Evolutionary conservation across 2,888 invertebrate species (phyloP).

Genomic region (Fabriciana adippe): DNA sequence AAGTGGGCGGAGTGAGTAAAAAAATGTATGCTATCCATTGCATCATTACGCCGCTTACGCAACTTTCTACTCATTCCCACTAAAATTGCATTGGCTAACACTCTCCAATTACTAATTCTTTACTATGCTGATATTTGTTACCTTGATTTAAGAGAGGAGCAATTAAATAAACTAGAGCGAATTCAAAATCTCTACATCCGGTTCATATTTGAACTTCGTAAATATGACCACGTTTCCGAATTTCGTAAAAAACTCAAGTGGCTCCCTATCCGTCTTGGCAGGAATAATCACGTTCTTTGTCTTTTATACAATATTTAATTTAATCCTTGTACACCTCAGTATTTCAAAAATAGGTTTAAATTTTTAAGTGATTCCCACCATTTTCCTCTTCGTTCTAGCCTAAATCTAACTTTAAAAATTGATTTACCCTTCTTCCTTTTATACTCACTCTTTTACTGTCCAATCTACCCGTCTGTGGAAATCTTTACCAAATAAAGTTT

Average conservation of each 20-base stretch:
- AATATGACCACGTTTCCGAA: conserved; percentile 10
- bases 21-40: not conserved
- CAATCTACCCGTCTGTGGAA: too few relatives aligned
- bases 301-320: too few relatives aligned
- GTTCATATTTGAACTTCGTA: conserved; percentile 1
- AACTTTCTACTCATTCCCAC: not conserved
- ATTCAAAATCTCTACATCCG: not conserved
- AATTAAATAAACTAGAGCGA: conserved; percentile 3
- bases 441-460: too few relatives aligned
- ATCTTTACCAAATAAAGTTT: too few relatives aligned
- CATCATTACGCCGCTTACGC: not conserved
- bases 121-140: conserved; percentile 7
- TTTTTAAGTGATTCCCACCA: too few relatives aligned
- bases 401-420: too few relatives aligned
- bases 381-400: too few relatives aligned
- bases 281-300: too few relatives aligned
- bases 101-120: conserved; percentile 1
- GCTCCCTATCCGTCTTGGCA: conserved; percentile 8
- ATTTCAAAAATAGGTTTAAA: too few relatives aligned
- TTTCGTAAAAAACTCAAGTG: not conserved
- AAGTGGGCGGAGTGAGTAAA: not conserved
- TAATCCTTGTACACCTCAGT: too few relatives aligned
- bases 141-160: conserved; percentile 1
- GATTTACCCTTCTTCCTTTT: too few relatives aligned
- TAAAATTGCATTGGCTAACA: conserved; percentile 4